Base-by-base conservation (phyloP, 53 echinoderm and acorn worm genomes). In the Zoroaster sp. region DNA sequence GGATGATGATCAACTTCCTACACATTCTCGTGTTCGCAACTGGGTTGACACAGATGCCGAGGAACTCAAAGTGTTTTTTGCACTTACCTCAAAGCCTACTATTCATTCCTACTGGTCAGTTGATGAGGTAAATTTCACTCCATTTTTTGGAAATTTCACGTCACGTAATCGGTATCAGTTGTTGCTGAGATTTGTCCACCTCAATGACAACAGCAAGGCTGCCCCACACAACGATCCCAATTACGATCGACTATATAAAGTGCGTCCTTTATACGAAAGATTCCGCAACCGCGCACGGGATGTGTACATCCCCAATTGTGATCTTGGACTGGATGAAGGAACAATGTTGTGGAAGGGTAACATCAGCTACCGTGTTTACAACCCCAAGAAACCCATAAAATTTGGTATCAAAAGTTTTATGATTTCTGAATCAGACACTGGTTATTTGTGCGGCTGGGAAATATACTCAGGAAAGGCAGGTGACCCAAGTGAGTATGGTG, bases 51-150 rank as follows among this genome's bases (percentile, higher is more conserved):
- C 47, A 47, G 47, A 47, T 74, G 25, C 40, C 73, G 87, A 74
- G 4, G 87, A 87, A 59, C 89, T 89, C n/a, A 77, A 78, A 36
- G 78, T 89, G 12, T 89, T 89, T 52, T 89, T 67, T 78, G 89
- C 89, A 40, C 46, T 90, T 72, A 39, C 72, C 33, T 74, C 59
- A 37, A 90, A 90, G 69, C 82, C 83, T 35, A 42, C 39, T 0
- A 40, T 65, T 25, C 83, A 72, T 2, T 81, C 81, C 59, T 90
- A 83, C 81, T 90, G 83, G 90, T 73, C 90, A 69, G 70, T 69
- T 69, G 70, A 69, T 33, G 35, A 41, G 7, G 30, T 40, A 30
- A 1, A 74, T 17, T 25, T 4, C 43, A 90, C 90, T 34, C 90
- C 90, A 40, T 83, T 90, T 74, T 90, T 73, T 39, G 44, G 45